A percentile compares a stretch with the other conserved stretches of the same genome.
phyloP scores from a whole-genome alignment of 2,888 invertebrate species.

The Nysson spinosus region DNA sequence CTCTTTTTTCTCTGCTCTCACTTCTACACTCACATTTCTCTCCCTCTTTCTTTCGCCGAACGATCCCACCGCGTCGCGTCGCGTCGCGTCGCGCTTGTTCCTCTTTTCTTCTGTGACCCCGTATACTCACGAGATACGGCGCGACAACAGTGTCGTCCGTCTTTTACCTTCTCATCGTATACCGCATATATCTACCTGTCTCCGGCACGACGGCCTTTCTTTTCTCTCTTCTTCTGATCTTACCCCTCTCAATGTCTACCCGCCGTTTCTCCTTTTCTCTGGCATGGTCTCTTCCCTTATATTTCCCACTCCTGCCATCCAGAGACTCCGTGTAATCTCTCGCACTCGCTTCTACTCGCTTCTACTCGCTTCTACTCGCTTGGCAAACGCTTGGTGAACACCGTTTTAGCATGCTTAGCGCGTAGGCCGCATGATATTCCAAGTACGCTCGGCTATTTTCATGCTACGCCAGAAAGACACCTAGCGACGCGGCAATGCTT shows the following conservation, averaged over 20 bases:
- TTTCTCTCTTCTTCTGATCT: background rate
- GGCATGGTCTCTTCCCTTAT: slow-evolving; percentile 26
- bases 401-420: slow-evolving; percentile 64
- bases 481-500: slow-evolving; percentile 43
- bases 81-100: slow-evolving; percentile 40
- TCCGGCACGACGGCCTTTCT: slow-evolving; percentile 14
- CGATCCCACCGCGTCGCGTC: background rate
- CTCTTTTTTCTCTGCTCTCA: slow-evolving; percentile 14
- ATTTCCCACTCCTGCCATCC: slow-evolving; percentile 2
- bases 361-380: slow-evolving; percentile 11
- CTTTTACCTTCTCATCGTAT: slow-evolving; percentile 29
- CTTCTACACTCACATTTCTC: slow-evolving; percentile 8
- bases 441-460: slow-evolving; percentile 68
- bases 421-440: slow-evolving; percentile 67
- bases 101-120: slow-evolving; percentile 48
- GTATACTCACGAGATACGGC: slow-evolving; percentile 44
- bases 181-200: slow-evolving; percentile 41
- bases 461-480: slow-evolving; percentile 63
- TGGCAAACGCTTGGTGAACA: slow-evolving; percentile 33
- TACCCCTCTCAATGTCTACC: slow-evolving; percentile 10
- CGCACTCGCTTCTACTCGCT: slow-evolving; percentile 25
- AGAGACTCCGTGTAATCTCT: slow-evolving; percentile 34
- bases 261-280: slow-evolving; percentile 21
- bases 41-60: slow-evolving; percentile 27
- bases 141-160: slow-evolving; percentile 46